Evolutionary conservation across 2,113 vertebrate genomes (phyloP).

Genomic region (Pandion haliaetus): DNA sequence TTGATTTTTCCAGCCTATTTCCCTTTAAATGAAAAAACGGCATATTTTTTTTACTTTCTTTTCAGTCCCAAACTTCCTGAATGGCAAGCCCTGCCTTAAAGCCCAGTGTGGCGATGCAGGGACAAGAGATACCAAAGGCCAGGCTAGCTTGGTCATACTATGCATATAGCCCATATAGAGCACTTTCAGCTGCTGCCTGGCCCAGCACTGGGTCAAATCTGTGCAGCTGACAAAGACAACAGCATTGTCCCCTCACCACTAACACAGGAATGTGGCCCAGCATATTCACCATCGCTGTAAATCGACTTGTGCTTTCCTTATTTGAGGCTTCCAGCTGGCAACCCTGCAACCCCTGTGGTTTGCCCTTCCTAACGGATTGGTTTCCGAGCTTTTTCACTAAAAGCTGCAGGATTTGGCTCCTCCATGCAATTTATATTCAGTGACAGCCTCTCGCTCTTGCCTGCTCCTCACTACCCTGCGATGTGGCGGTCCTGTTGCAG

Average conservation of each 20-base stretch:
- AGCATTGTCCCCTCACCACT: accelerated
- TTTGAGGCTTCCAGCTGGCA: slow-evolving; percentile 8
- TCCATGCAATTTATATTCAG: not conserved
- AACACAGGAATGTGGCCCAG: not conserved
- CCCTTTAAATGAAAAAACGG: not conserved
- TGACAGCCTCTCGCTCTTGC: accelerated
- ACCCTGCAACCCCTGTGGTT: accelerated
- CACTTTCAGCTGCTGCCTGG: not conserved
- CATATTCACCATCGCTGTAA: not conserved
- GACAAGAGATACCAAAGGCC: not conserved
- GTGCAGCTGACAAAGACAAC: not conserved
- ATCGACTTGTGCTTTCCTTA: not conserved
- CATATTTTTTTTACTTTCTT: not conserved
- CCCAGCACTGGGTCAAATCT: not conserved
- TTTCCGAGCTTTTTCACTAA: not conserved
- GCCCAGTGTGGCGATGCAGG: not conserved
- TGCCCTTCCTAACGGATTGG: not conserved
- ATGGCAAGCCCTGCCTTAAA: not conserved
- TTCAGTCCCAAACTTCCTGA: not conserved
- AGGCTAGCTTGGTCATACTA: not conserved
- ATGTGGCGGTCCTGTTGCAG: accelerated
- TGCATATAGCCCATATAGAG: not conserved
- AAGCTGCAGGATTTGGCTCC: not conserved
- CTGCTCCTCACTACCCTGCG: not conserved
- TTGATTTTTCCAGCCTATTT: not conserved